A percentile compares a stretch with the other conserved stretches of the same genome.
These are phyloP conservation scores for Ophiothrix spiculata DNA, from an alignment of 35 echinoderm and acorn worm genomes.

Conservation along the genomic window DNA sequence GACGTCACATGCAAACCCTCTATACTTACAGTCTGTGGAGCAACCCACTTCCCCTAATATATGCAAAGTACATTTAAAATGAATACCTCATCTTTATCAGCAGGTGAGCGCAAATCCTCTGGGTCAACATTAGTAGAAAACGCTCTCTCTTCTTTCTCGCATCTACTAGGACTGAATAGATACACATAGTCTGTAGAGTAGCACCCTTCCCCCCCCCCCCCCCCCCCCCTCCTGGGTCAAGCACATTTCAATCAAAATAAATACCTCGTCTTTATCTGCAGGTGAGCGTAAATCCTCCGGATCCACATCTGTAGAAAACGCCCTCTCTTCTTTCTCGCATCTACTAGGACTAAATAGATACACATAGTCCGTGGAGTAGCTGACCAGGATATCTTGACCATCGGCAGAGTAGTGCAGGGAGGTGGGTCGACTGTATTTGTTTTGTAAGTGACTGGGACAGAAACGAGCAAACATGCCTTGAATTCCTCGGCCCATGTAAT, in stretches of 20 bases:
- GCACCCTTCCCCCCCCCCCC: no score
- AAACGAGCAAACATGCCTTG: constrained; percentile 91
- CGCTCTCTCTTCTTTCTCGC: constrained; percentile 18
- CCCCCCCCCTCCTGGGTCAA: no score
- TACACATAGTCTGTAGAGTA: constrained; percentile 98
- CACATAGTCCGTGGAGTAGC: constrained; percentile 96
- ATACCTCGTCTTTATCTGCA: constrained; percentile 17
- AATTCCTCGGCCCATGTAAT: constrained; percentile 81
- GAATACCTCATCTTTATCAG: constrained; percentile 22
- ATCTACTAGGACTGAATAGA: constrained; percentile 46
- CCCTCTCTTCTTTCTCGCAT: constrained; percentile 5
- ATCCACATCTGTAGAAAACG: background rate
- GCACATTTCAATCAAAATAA: no score
- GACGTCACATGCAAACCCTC: no score
- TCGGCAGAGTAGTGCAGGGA: constrained; percentile 76
- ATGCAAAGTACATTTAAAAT: no score
- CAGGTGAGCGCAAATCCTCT: background rate
- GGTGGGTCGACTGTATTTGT: constrained; percentile 92
- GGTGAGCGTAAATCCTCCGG: background rate
- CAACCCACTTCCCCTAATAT: no score
- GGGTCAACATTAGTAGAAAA: background rate
- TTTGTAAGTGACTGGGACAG: constrained; percentile 78
- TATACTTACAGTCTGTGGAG: no score
- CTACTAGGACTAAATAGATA: constrained; percentile 64
- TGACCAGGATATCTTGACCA: constrained; percentile 82